phyloP scores from a whole-genome alignment of 1,140 invertebrate genomes.

The Cyclargus thomasi region DNA sequence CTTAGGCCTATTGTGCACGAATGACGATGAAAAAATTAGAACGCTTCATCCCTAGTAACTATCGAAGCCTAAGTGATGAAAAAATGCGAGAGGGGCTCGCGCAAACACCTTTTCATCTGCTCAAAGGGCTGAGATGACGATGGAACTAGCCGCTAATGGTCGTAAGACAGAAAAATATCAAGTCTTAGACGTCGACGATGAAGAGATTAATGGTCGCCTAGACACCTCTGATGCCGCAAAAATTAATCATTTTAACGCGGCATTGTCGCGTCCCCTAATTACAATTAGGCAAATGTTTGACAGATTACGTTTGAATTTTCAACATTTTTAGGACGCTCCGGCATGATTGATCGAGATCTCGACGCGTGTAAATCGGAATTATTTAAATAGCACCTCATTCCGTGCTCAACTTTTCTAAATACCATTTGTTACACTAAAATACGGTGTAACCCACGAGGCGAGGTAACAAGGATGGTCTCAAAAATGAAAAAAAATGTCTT shows the following conservation, averaged over 20 bases:
- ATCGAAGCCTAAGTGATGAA: conserved; percentile 69
- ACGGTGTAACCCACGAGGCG: too few relatives aligned
- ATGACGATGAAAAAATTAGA: conserved; percentile 72
- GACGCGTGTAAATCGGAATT: conserved; percentile 2
- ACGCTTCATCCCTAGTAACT: conserved; percentile 69
- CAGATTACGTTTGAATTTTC: conserved; percentile 58
- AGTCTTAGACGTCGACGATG: conserved; percentile 61
- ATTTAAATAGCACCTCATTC: background rate
- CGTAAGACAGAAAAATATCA: conserved; percentile 69
- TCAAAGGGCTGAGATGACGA: conserved; percentile 60
- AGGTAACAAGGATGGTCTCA: too few relatives aligned
- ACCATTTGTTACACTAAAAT: background rate
- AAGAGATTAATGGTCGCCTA: conserved; percentile 65
- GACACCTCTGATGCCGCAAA: conserved; percentile 51
- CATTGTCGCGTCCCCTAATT: conserved; percentile 65
- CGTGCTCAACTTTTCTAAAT: background rate
- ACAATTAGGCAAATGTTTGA: conserved; percentile 66
- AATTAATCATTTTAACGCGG: conserved; percentile 73
- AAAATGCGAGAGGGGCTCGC: conserved; percentile 60
- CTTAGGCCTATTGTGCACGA: conserved; percentile 56
- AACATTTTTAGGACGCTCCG: conserved; percentile 11
- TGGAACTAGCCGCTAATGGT: conserved; percentile 71
- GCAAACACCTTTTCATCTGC: conserved; percentile 73
- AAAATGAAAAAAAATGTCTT: too few relatives aligned
- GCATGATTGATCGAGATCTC: conserved; percentile 4